Evolutionary conservation across 2,797 vertebrate species (phyloP).

Genomic region (Cirrhinus molitorella): DNA sequence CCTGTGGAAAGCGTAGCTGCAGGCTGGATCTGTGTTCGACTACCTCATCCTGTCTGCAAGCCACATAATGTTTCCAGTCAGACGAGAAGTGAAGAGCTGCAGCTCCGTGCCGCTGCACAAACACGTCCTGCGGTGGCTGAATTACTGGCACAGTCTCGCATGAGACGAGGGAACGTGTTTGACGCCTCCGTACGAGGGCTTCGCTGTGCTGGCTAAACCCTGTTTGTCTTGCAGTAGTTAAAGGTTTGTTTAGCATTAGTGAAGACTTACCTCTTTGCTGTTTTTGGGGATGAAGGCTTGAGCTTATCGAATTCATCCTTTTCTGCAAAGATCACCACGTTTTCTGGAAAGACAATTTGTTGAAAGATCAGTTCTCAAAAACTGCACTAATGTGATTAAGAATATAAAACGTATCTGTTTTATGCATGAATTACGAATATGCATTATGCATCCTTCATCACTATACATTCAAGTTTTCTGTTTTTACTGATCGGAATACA

Average conservation of each 20-base stretch:
- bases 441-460: not conserved
- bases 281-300: slow-evolving; percentile 88
- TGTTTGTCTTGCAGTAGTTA: slow-evolving; percentile 18
- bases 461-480: not conserved
- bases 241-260: not conserved
- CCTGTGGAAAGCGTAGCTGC: slow-evolving; percentile 54
- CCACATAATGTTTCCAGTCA: slow-evolving; percentile 73
- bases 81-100: slow-evolving; percentile 16
- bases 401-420: not conserved
- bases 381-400: not conserved
- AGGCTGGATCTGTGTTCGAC: slow-evolving; percentile 63
- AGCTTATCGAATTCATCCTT: slow-evolving; percentile 98
- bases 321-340: slow-evolving; percentile 93
- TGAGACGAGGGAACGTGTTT: slow-evolving; percentile 49
- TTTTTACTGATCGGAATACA: not conserved
- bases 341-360: slow-evolving; percentile 77
- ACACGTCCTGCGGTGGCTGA: slow-evolving; percentile 75
- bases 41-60: slow-evolving; percentile 65
- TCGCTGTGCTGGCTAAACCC: slow-evolving; percentile 20
- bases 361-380: not conserved
- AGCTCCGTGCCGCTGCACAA: slow-evolving; percentile 63
- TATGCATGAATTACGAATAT: not conserved
- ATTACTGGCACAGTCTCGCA: slow-evolving; percentile 68
- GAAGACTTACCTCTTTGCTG: slow-evolving; percentile 88
- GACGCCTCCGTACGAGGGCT: slow-evolving; percentile 30